Conservation (phyloP, 92 coral and sea anemone species). For the Parazoanthus swiftii region DNA sequence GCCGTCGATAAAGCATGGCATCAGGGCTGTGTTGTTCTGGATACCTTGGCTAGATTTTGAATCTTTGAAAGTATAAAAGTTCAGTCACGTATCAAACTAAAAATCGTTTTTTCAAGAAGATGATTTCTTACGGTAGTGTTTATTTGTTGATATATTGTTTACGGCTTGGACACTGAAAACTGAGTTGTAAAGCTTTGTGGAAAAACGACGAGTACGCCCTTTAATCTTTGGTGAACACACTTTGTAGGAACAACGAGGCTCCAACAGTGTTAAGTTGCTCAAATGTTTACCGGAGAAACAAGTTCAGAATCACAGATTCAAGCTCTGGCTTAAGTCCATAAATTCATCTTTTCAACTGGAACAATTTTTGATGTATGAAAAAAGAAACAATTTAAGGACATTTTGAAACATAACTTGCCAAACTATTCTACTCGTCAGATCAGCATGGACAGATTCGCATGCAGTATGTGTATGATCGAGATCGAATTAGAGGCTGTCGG, state of each 20-base stretch:
- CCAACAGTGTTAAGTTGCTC: neutral
- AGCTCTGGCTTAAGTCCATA: neutral
- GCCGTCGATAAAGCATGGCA: too few relatives aligned
- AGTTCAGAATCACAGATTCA: too few relatives aligned
- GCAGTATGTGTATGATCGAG: too few relatives aligned
- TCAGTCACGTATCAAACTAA: neutral
- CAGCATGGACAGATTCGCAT: neutral
- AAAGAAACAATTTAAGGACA: neutral
- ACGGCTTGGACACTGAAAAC: neutral
- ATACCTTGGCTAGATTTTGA: too few relatives aligned
- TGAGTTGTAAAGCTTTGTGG: neutral
- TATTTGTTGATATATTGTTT: neutral
- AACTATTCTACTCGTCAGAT: neutral
- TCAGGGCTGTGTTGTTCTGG: too few relatives aligned
- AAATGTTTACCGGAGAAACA: too few relatives aligned
- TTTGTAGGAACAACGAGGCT: neutral
- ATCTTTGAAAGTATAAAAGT: neutral
- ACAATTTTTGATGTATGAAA: too few relatives aligned
- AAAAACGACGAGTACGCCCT: neutral
- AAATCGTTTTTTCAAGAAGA: too few relatives aligned
- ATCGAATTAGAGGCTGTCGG: too few relatives aligned
- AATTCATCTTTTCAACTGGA: neutral
- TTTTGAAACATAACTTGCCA: neutral
- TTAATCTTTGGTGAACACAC: neutral
- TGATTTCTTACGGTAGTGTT: too few relatives aligned